These are phyloP conservation scores for Xiphophorus maculatus DNA, from an alignment of 2,113 vertebrate genomes.

Conservation along the genomic window DNA sequence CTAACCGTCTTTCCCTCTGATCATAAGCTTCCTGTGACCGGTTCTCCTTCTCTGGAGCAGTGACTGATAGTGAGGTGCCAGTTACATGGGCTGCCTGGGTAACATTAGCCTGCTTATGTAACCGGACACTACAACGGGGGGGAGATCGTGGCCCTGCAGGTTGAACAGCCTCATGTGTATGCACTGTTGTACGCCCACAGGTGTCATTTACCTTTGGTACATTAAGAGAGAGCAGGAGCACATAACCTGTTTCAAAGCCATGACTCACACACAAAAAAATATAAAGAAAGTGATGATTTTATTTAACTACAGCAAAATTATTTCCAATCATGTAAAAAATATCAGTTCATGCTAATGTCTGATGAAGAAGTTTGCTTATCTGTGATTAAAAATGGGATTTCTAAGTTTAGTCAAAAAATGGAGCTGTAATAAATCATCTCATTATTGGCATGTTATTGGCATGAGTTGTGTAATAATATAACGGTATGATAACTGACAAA, in stretches of 20 bases:
- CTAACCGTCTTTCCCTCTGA: slow-evolving; percentile 14
- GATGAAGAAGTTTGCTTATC: not conserved
- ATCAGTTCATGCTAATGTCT: not conserved
- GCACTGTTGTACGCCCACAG: slow-evolving; percentile 48
- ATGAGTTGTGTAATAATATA: not conserved
- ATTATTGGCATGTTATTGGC: not conserved
- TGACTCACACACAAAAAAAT: slow-evolving; percentile 13
- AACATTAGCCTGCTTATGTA: slow-evolving; percentile 68
- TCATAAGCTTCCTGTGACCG: slow-evolving; percentile 2
- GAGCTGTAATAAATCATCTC: not conserved
- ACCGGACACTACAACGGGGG: slow-evolving; percentile 39
- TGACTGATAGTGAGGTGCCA: slow-evolving; percentile 56
- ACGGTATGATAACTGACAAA: too few relatives aligned
- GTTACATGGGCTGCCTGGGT: slow-evolving; percentile 47
- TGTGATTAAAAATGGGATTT: not conserved
- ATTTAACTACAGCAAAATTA: not conserved
- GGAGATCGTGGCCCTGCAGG: slow-evolving; percentile 35
- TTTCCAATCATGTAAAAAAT: not conserved
- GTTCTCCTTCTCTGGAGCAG: slow-evolving; percentile 26
- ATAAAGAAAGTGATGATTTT: slow-evolving; percentile 12
- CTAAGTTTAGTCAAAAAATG: not conserved
- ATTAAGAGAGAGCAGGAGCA: slow-evolving; percentile 39
- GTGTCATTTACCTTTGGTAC: slow-evolving; percentile 38
- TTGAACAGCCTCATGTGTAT: slow-evolving; percentile 31
- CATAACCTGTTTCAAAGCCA: slow-evolving; percentile 27